Evolutionary conservation across 2,797 vertebrate species (phyloP).

Genomic region (Hippoglossus hippoglossus): DNA sequence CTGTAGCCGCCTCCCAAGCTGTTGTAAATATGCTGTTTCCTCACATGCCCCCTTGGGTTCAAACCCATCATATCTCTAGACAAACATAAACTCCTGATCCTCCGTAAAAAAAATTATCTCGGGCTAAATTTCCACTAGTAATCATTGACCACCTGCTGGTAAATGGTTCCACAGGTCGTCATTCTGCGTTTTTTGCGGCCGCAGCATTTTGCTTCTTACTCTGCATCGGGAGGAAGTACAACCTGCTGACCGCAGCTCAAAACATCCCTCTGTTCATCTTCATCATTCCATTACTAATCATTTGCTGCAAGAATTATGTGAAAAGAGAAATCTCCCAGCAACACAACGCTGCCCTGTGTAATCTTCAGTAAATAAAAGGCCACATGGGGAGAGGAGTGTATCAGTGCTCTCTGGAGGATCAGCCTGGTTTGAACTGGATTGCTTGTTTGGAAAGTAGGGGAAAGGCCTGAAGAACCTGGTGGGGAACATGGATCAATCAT

Average conservation of each 20-base stretch:
- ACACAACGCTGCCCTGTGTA: background rate
- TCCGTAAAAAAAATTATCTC: conserved; percentile 14
- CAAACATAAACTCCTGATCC: conserved; percentile 43
- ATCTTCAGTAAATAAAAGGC: conserved; percentile 14
- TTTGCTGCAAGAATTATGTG: conserved; percentile 13
- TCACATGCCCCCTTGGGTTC: conserved; percentile 10
- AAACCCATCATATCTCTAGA: conserved; percentile 23
- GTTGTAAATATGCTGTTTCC: background rate
- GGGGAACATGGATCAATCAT: background rate
- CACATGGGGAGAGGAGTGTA: background rate
- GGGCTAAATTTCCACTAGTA: conserved; percentile 40
- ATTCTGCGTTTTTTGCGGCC: conserved; percentile 50
- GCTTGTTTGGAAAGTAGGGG: conserved; percentile 57
- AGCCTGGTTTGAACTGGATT: conserved; percentile 53
- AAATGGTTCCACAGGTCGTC: conserved; percentile 51
- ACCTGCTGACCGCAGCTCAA: conserved; percentile 51
- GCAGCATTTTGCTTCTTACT: conserved; percentile 33
- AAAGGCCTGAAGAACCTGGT: conserved; percentile 35
- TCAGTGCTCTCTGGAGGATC: conserved; percentile 5
- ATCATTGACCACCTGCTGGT: conserved; percentile 56
- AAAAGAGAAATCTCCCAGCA: conserved; percentile 17
- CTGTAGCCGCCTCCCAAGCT: background rate
- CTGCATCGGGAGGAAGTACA: conserved; percentile 27
- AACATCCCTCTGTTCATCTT: conserved; percentile 30
- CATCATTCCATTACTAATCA: conserved; percentile 29